Percentiles rank a stretch among this genome's conserved stretches.
Evolutionary conservation across 2,113 vertebrate genomes (phyloP).

Genomic region (Ameiurus melas): DNA sequence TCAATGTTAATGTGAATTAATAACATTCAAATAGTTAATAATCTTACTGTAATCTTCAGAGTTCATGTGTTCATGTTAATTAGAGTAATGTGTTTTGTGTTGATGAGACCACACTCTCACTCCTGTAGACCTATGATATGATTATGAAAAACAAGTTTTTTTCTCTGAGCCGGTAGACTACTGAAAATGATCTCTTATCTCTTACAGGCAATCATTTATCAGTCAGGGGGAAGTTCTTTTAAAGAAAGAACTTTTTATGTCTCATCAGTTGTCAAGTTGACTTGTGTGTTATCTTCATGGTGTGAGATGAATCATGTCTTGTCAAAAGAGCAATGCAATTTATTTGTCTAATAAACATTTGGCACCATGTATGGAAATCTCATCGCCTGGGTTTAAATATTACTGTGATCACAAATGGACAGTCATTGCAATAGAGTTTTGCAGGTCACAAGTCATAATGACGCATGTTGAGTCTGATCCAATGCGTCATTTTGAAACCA

Average conservation of each 20-base stretch:
- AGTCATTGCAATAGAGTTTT: background rate
- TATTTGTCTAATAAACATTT: background rate
- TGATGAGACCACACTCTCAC: background rate
- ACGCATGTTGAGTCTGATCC: background rate
- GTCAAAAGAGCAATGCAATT: background rate
- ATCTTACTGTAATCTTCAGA: too few relatives aligned
- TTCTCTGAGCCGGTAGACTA: constrained; percentile 1
- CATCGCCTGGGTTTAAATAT: background rate
- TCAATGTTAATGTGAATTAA: too few relatives aligned
- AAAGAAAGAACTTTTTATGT: background rate
- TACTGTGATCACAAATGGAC: background rate
- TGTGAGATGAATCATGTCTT: background rate
- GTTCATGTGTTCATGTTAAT: too few relatives aligned
- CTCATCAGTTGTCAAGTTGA: background rate
- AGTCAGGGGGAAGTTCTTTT: background rate
- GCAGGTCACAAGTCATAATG: background rate
- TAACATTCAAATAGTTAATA: too few relatives aligned
- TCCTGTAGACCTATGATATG: background rate
- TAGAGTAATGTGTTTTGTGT: too few relatives aligned
- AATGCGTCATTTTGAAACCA: constrained; percentile 1
- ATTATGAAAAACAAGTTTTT: constrained; percentile 38
- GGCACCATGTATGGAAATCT: background rate
- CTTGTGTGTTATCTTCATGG: background rate
- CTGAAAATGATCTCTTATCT: constrained; percentile 14
- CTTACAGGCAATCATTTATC: constrained; percentile 1